Evolutionary conservation across 2,888 invertebrate genomes (phyloP).

Genomic region (Drosophila robusta): DNA sequence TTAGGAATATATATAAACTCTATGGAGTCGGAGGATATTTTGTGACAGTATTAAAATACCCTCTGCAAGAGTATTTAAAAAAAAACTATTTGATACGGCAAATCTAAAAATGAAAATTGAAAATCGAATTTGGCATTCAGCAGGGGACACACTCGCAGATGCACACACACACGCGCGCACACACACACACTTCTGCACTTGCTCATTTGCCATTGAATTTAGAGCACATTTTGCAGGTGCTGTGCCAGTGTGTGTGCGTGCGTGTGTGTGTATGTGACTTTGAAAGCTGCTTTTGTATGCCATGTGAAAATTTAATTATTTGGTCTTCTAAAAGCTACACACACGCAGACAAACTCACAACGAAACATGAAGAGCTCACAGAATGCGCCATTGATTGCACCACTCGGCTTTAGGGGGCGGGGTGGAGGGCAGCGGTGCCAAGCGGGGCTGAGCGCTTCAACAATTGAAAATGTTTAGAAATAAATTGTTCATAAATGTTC

Average conservation of each 20-base stretch:
- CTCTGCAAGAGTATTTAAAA: background rate
- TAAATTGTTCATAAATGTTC: conserved; percentile 12
- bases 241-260: conserved; percentile 12
- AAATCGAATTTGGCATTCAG: conserved; percentile 65
- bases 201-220: conserved; percentile 70
- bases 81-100: conserved; percentile 35
- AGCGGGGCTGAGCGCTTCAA: background rate
- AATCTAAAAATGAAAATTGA: conserved; percentile 68
- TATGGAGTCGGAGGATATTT: too few relatives aligned
- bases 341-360: conserved; percentile 19
- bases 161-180: conserved; percentile 12
- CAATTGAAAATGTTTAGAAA: conserved; percentile 14
- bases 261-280: conserved; percentile 52
- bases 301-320: conserved; percentile 76
- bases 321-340: conserved; percentile 48
- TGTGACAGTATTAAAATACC: background rate
- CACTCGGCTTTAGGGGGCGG: background rate
- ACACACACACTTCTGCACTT: conserved; percentile 27
- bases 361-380: conserved; percentile 32
- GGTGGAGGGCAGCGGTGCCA: too few relatives aligned
- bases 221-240: conserved; percentile 34
- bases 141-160: background rate
- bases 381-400: conserved; percentile 39
- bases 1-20: too few relatives aligned
- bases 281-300: conserved; percentile 64